A percentile compares a stretch with the other conserved stretches of the same genome.
These are phyloP conservation scores for Intellagama lesueurii DNA, from an alignment of 2,797 vertebrate genomes.

Conservation along the genomic window DNA sequence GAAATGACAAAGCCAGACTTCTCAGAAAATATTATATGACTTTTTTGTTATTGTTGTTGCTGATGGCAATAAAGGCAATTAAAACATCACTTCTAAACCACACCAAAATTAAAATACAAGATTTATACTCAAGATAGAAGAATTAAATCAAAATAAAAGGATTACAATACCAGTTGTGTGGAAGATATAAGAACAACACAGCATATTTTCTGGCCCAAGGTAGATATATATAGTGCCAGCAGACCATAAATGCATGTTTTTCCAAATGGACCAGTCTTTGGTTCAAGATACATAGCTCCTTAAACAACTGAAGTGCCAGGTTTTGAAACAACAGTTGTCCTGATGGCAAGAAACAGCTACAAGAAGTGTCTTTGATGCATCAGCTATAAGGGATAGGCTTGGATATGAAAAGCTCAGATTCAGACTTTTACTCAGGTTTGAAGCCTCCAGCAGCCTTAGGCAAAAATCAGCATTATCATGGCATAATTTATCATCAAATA, in stretches of 20 bases:
- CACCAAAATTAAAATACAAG: background rate
- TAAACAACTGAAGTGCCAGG: background rate
- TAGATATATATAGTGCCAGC: too few relatives aligned
- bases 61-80: background rate
- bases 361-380: background rate
- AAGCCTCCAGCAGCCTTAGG: background rate
- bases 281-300: too few relatives aligned
- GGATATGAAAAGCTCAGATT: background rate
- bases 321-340: background rate
- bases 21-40: background rate
- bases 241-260: background rate
- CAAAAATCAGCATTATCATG: background rate
- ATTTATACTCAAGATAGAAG: slow-evolving; percentile 6
- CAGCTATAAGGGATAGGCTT: background rate
- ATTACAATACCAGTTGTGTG: slow-evolving; percentile 25
- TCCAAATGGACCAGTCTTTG: background rate
- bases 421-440: background rate
- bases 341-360: background rate
- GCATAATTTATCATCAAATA: background rate
- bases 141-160: slow-evolving; percentile 24
- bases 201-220: background rate
- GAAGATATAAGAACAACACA: background rate
- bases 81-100: background rate
- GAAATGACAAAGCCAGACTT: background rate
- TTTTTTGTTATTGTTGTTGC: background rate